phyloP scores from a whole-genome alignment of 1,140 invertebrate species.

The Drosophila takahashii region DNA sequence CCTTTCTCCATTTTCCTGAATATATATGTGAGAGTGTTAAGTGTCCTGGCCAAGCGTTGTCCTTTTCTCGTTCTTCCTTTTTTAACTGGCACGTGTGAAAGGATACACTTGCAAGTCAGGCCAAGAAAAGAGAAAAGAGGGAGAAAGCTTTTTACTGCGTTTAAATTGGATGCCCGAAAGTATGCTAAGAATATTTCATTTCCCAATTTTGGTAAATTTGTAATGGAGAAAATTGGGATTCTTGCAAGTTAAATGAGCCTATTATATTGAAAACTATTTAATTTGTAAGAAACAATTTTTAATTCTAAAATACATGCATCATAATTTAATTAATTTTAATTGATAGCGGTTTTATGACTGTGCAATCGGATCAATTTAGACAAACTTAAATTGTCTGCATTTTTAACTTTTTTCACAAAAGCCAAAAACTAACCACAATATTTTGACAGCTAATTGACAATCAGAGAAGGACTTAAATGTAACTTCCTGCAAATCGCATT shows the following conservation, averaged over 20 bases:
- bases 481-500: constrained; percentile 46
- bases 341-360: no score
- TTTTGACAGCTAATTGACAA: constrained; percentile 74
- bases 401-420: background rate
- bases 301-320: no score
- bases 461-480: constrained; percentile 19
- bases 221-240: background rate
- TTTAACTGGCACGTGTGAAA: constrained; percentile 64
- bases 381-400: background rate
- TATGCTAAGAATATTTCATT: constrained; percentile 46
- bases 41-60: constrained; percentile 50
- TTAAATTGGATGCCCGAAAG: constrained; percentile 49
- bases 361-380: background rate
- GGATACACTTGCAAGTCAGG: constrained; percentile 47
- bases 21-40: constrained; percentile 46
- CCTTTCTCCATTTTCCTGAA: background rate
- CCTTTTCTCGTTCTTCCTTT: constrained; percentile 36
- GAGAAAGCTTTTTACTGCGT: background rate
- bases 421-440: constrained; percentile 38
- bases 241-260: background rate
- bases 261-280: no score
- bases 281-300: no score
- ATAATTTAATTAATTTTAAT: no score
- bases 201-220: background rate
- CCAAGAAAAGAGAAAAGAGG: background rate